phyloP scores from a whole-genome alignment of 2,888 invertebrate genomes.

The Malachius bipustulatus region DNA sequence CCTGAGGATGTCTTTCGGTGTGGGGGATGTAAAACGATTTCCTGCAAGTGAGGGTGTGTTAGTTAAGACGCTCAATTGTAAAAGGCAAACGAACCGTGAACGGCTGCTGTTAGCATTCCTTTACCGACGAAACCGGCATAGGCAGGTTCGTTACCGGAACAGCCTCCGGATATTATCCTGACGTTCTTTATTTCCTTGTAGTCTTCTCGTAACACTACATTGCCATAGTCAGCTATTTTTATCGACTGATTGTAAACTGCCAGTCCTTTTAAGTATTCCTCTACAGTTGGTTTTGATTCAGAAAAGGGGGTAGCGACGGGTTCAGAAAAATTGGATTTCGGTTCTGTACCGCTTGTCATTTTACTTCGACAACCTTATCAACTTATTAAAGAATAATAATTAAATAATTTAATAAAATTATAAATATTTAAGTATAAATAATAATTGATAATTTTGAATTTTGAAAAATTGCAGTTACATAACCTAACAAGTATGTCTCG shows the following conservation, averaged over 20 bases:
- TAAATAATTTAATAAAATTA: no score
- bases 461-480: no score
- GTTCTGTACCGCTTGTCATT: no score
- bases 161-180: slow-evolving; percentile 62
- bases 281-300: not conserved
- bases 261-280: slow-evolving; percentile 11
- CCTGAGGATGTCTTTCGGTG: slow-evolving; percentile 26
- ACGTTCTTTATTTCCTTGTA: slow-evolving; percentile 35
- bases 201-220: slow-evolving; percentile 30
- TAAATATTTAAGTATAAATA: no score
- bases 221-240: slow-evolving; percentile 30
- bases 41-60: slow-evolving; percentile 23
- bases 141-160: slow-evolving; percentile 74
- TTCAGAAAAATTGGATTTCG: no score
- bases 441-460: no score
- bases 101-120: slow-evolving; percentile 68
- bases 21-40: slow-evolving; percentile 27
- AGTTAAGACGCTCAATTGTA: not conserved
- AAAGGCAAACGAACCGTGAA: slow-evolving; percentile 44
- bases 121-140: slow-evolving; percentile 54
- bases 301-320: no score
- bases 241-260: slow-evolving; percentile 26
- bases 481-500: no score
- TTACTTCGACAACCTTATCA: no score
- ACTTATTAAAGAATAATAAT: no score